Evolutionary conservation across 53 echinoderm and acorn worm species (phyloP).

Genomic region (Echinometra lucunter): DNA sequence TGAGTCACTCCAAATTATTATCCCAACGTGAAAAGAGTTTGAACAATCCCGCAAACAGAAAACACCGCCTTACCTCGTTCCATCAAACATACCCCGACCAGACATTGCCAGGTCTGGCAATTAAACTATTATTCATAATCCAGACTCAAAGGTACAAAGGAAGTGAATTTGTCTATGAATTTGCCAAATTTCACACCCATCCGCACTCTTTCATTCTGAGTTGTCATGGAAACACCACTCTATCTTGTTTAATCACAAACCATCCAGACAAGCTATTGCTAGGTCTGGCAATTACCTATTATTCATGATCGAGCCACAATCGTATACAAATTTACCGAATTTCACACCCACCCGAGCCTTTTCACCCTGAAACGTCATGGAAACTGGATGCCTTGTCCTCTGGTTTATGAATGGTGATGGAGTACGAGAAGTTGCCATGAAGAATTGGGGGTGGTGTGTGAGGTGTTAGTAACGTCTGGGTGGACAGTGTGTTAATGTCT

Average conservation of each 20-base stretch:
- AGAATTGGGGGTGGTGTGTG: slow-evolving; percentile 22
- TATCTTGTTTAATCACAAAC: not conserved
- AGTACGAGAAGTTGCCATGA: no score
- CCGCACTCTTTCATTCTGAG: not conserved
- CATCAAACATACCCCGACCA: not conserved
- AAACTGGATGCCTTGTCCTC: slow-evolving; percentile 29
- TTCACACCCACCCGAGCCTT: not conserved
- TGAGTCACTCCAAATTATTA: slow-evolving; percentile 33
- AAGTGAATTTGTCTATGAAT: not conserved
- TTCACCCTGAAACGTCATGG: slow-evolving; percentile 2
- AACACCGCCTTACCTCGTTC: not conserved
- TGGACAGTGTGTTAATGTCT: not conserved
- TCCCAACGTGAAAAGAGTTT: not conserved
- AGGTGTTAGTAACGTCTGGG: not conserved
- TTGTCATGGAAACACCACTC: slow-evolving; percentile 11
- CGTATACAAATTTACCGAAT: slow-evolving; percentile 13
- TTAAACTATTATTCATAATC: slow-evolving; percentile 10
- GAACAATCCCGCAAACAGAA: slow-evolving; percentile 18
- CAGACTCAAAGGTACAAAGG: slow-evolving; percentile 18
- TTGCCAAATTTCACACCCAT: slow-evolving; percentile 36
- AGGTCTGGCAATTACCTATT: slow-evolving; percentile 42
- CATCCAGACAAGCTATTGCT: not conserved
- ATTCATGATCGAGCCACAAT: slow-evolving; percentile 16
- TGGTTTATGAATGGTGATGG: slow-evolving; percentile 18
- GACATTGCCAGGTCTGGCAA: slow-evolving; percentile 43